Percentiles rank a stretch among this genome's conserved stretches.
Evolutionary conservation across 1,140 invertebrate species (phyloP).

Genomic region (Cephus cinctus): DNA sequence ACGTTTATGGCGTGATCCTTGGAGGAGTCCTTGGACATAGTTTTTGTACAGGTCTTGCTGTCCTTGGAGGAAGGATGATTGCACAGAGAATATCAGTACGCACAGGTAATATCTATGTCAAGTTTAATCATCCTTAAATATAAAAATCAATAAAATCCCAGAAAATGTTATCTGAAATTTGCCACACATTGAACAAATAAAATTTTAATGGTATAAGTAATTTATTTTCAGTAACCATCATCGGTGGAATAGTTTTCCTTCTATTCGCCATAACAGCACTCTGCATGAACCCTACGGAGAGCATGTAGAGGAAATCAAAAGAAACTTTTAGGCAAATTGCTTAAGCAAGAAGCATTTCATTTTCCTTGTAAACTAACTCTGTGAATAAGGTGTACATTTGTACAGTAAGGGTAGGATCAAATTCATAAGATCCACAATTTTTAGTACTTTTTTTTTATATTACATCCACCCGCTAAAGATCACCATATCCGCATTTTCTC

Average conservation of each 20-base stretch:
- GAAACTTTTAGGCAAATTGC: too few relatives aligned
- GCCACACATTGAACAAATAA: background rate
- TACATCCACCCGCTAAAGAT: too few relatives aligned
- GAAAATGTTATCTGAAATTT: background rate
- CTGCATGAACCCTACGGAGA: constrained; percentile 64
- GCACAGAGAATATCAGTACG: constrained; percentile 93
- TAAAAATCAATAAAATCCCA: background rate
- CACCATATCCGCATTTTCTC: too few relatives aligned
- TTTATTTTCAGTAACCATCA: constrained; percentile 79
- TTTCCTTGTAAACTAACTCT: too few relatives aligned
- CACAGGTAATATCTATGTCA: constrained; percentile 64
- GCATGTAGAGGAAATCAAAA: constrained; percentile 15
- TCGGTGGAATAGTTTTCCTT: constrained; percentile 91
- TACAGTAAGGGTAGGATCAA: too few relatives aligned
- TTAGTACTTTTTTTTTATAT: too few relatives aligned
- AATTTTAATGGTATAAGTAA: constrained; percentile 3
- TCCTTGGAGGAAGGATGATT: constrained; percentile 92
- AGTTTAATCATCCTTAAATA: background rate
- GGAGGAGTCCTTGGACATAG: constrained; percentile 93
- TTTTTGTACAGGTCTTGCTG: constrained; percentile 94
- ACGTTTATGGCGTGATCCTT: constrained; percentile 89
- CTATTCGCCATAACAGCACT: constrained; percentile 90
- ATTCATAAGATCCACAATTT: too few relatives aligned
- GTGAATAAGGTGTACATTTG: too few relatives aligned
- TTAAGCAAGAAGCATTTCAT: too few relatives aligned